Evolutionary conservation across 2,888 invertebrate genomes (phyloP).

Genomic region (Branchipolynoe longqiensis): DNA sequence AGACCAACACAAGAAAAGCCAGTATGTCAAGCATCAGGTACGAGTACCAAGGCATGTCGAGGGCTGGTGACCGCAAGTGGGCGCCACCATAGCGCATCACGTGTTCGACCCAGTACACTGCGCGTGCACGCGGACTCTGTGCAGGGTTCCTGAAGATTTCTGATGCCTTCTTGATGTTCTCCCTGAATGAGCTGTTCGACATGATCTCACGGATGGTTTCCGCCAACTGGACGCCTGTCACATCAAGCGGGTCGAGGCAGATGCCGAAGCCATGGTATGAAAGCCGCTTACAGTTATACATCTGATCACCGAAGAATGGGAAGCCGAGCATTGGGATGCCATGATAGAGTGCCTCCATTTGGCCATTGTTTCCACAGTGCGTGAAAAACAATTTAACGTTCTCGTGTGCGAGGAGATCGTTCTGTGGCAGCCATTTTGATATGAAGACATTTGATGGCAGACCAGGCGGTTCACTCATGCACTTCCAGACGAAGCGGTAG

Average conservation of each 20-base stretch:
- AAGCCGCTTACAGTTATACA: slow-evolving; percentile 65
- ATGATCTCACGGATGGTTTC: not conserved
- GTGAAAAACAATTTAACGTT: slow-evolving; percentile 70
- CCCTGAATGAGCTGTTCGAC: not conserved
- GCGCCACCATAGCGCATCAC: slow-evolving; percentile 37
- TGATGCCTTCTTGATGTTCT: slow-evolving; percentile 7
- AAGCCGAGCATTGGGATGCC: slow-evolving; percentile 69
- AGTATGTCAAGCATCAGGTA: slow-evolving; percentile 41
- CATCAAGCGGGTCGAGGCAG: not conserved
- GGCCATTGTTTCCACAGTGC: slow-evolving; percentile 70
- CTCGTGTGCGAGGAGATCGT: slow-evolving; percentile 69
- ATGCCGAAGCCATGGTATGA: slow-evolving; percentile 66
- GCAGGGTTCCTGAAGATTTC: slow-evolving; percentile 12
- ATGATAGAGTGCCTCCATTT: slow-evolving; percentile 69
- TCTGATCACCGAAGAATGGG: slow-evolving; percentile 67
- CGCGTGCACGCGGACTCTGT: not conserved
- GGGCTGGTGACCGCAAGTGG: slow-evolving; percentile 26
- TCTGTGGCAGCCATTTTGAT: slow-evolving; percentile 70
- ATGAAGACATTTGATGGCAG: slow-evolving; percentile 1
- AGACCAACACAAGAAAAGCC: no score
- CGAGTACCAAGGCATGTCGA: slow-evolving; percentile 53
- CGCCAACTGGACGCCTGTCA: not conserved
- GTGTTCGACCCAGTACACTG: slow-evolving; percentile 28
- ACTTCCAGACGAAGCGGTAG: slow-evolving; percentile 9
- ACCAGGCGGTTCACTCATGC: not conserved